These are phyloP conservation scores for Paracanthobrama guichenoti DNA, from an alignment of 2,113 vertebrate species.

Conservation along the genomic window DNA sequence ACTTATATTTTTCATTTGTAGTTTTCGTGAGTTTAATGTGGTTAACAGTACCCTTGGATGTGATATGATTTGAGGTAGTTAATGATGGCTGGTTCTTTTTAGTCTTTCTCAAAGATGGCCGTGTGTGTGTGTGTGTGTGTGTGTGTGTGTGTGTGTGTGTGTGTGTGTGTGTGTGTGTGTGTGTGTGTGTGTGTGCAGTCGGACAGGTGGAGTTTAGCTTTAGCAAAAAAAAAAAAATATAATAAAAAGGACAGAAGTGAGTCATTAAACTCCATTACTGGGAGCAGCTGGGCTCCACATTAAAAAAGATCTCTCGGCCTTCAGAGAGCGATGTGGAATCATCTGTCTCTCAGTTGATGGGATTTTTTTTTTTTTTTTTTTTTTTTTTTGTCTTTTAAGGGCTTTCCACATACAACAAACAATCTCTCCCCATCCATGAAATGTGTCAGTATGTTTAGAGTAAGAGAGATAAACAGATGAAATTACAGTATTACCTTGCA, in stretches of 20 bases:
- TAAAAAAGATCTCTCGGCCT: slow-evolving; percentile 37
- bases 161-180: background rate
- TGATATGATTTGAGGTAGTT: background rate
- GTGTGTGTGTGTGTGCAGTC: background rate
- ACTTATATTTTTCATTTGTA: background rate
- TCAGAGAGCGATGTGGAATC: background rate
- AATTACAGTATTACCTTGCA: slow-evolving; percentile 10
- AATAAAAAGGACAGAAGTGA: slow-evolving; percentile 27
- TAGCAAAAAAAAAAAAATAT: slow-evolving; percentile 28
- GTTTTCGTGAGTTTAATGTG: background rate
- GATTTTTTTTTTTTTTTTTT: slow-evolving; percentile 39
- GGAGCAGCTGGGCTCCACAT: slow-evolving; percentile 48
- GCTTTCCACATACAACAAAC: slow-evolving; percentile 38
- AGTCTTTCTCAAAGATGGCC: too few species aligned
- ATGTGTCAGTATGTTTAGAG: background rate
- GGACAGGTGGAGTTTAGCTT: slow-evolving; percentile 46
- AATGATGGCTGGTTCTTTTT: background rate
- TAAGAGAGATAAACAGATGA: background rate
- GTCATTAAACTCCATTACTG: slow-evolving; percentile 54
- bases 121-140: background rate
- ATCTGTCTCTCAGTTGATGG: slow-evolving; percentile 45
- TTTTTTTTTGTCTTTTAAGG: slow-evolving; percentile 46
- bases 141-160: background rate
- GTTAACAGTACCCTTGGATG: background rate
- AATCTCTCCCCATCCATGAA: slow-evolving; percentile 22